Percentiles rank a stretch among this genome's conserved stretches.
Evolutionary conservation across 2,888 invertebrate genomes (phyloP).

Genomic region (Antheraea assamensis): DNA sequence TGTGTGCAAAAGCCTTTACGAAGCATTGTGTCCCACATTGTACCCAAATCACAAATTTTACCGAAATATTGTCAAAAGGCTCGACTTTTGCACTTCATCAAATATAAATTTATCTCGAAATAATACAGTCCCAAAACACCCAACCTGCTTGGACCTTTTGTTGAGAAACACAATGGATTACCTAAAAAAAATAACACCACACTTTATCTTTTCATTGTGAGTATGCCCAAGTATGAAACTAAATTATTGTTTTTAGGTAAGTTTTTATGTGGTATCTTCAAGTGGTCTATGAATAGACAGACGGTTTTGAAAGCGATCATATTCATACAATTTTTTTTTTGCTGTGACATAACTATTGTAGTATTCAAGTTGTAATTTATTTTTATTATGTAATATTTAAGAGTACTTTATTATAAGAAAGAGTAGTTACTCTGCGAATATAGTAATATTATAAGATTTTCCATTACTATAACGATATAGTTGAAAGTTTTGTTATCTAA

Average conservation of each 20-base stretch:
- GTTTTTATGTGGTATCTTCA: constrained; percentile 52
- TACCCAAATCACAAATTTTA: constrained; percentile 61
- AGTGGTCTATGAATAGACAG: constrained; percentile 62
- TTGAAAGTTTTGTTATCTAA: no score
- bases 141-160: constrained; percentile 67
- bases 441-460: neutral
- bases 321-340: constrained; percentile 24
- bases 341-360: constrained; percentile 12
- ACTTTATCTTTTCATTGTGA: constrained; percentile 57
- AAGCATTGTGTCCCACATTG: constrained; percentile 59
- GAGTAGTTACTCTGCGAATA: neutral
- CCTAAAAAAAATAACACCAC: constrained; percentile 52
- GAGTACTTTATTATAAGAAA: neutral
- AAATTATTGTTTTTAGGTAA: constrained; percentile 74
- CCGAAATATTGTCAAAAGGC: constrained; percentile 66
- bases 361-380: neutral
- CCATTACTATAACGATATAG: no score
- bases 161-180: constrained; percentile 45
- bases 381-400: constrained; percentile 1
- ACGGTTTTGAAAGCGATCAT: constrained; percentile 47
- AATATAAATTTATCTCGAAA: constrained; percentile 74
- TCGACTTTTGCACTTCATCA: constrained; percentile 81
- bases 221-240: constrained; percentile 47
- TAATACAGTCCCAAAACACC: constrained; percentile 62
- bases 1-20: constrained; percentile 73